Evolutionary conservation across 2,888 invertebrate genomes (phyloP).

Genomic region (Cheilosia grossa): DNA sequence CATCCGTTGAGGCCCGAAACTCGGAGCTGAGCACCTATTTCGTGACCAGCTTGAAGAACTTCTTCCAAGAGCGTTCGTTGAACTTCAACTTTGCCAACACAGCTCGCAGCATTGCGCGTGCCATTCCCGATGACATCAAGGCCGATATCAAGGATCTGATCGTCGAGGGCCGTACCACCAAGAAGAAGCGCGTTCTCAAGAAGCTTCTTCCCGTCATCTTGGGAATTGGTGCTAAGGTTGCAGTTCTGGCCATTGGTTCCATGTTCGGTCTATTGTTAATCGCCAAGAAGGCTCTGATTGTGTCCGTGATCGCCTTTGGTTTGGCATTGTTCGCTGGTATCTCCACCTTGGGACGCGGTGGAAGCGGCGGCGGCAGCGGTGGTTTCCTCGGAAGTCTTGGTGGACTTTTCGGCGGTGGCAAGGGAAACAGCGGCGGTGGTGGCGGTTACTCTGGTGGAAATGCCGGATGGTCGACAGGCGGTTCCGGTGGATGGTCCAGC

Average conservation of each 20-base stretch:
- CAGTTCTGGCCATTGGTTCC: constrained; percentile 84
- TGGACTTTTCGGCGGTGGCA: constrained; percentile 79
- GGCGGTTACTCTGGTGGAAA: constrained; percentile 41
- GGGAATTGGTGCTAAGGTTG: constrained; percentile 86
- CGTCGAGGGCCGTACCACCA: constrained; percentile 86
- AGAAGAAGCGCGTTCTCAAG: constrained; percentile 84
- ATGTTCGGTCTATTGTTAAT: constrained; percentile 86
- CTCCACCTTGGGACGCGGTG: constrained; percentile 79
- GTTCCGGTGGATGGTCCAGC: constrained; percentile 75
- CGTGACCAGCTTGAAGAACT: constrained; percentile 84
- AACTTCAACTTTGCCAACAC: constrained; percentile 84
- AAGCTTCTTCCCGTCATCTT: constrained; percentile 85
- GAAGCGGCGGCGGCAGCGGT: constrained; percentile 79
- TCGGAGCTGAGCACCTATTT: constrained; percentile 85
- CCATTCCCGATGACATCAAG: constrained; percentile 85
- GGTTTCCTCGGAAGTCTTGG: constrained; percentile 80
- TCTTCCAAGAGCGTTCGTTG: constrained; percentile 85
- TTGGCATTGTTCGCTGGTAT: constrained; percentile 85
- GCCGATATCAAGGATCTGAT: constrained; percentile 85
- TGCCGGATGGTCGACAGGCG: constrained; percentile 80
- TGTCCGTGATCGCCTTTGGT: constrained; percentile 85
- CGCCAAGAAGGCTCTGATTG: constrained; percentile 87
- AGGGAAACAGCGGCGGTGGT: constrained; percentile 51
- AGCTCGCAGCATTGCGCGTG: constrained; percentile 84
- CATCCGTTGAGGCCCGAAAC: constrained; percentile 84